Percentiles rank a stretch among this genome's conserved stretches.
Evolutionary conservation across 2,797 vertebrate species (phyloP).

Genomic region (Artibeus jamaicensis): DNA sequence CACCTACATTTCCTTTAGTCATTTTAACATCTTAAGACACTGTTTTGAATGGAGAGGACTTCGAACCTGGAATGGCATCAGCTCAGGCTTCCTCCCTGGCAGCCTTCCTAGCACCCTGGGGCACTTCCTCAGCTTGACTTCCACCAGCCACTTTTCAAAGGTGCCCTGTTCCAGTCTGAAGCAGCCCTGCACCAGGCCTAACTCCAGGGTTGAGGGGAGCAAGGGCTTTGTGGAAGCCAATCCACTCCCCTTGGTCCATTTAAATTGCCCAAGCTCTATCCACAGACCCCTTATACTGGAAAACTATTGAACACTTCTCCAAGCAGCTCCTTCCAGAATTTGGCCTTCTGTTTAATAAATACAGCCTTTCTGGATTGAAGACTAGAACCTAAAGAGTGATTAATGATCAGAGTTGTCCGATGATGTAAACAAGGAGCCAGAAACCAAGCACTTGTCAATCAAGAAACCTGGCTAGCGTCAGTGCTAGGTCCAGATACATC

Average conservation of each 20-base stretch:
- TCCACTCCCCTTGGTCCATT: background rate
- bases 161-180: background rate
- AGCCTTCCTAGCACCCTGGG: background rate
- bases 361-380: background rate
- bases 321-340: background rate
- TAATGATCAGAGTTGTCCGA: background rate
- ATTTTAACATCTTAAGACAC: background rate
- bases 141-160: background rate
- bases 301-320: background rate
- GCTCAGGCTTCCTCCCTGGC: background rate
- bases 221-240: accelerated
- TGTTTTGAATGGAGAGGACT: background rate
- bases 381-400: background rate
- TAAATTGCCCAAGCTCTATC: background rate
- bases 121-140: background rate
- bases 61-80: background rate
- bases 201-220: accelerated
- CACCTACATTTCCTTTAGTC: background rate
- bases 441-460: background rate
- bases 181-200: background rate
- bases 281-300: background rate
- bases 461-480: background rate
- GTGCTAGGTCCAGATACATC: background rate
- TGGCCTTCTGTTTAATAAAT: background rate
- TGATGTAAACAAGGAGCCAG: background rate